Percentiles rank a stretch among this genome's conserved stretches.
Evolutionary conservation across 2,113 vertebrate genomes (phyloP).

Genomic region (Dryoscopus gambensis): DNA sequence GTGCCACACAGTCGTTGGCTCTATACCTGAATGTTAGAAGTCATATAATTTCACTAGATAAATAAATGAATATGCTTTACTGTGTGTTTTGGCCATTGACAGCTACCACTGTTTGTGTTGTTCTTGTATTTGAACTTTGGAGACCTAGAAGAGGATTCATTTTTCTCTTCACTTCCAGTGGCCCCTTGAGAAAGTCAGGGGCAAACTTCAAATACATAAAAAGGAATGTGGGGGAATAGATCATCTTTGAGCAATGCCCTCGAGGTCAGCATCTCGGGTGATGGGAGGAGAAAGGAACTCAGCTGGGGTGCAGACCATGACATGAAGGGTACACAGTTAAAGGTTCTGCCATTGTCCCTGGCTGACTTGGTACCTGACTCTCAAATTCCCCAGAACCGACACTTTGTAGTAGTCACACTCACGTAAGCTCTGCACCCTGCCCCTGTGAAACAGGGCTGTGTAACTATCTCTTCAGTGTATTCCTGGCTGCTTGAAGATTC

Average conservation of each 20-base stretch:
- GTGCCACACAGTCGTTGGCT: not conserved
- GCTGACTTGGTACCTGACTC: not conserved
- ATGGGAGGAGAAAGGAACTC: not conserved
- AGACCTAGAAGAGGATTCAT: not conserved
- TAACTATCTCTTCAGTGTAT: not conserved
- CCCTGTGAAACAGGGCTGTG: not conserved
- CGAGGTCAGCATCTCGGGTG: not conserved
- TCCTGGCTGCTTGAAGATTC: not conserved
- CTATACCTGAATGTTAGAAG: not conserved
- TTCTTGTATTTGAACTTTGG: not conserved
- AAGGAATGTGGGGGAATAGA: not conserved
- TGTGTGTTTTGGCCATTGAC: not conserved
- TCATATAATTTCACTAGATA: not conserved
- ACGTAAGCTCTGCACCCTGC: not conserved
- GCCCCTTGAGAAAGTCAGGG: not conserved
- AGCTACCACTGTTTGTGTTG: not conserved
- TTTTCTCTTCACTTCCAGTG: not conserved
- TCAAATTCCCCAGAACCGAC: not conserved
- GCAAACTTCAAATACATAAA: not conserved
- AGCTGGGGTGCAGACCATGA: not conserved
- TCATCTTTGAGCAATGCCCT: not conserved
- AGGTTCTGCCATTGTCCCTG: not conserved
- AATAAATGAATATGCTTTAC: not conserved
- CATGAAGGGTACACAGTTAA: not conserved
- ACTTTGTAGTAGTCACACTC: not conserved